A percentile compares a stretch with the other conserved stretches of the same genome.
These are phyloP conservation scores for Xiphorhynchus elegans DNA, from an alignment of 2,113 vertebrate species.

Conservation along the genomic window DNA sequence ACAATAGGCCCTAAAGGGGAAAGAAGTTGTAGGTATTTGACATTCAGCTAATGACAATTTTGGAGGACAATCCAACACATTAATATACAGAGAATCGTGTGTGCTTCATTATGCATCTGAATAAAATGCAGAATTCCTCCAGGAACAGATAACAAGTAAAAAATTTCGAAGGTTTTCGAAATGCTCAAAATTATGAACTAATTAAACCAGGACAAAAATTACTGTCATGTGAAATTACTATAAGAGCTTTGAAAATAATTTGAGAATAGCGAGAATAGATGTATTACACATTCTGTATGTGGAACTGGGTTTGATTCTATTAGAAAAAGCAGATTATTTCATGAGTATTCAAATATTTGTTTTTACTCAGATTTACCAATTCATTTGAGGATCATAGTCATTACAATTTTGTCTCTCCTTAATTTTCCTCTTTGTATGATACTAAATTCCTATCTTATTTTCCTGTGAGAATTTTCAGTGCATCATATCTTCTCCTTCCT, in stretches of 20 bases:
- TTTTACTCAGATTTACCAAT: neutral
- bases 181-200: neutral
- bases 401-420: neutral
- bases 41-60: neutral
- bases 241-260: neutral
- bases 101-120: neutral
- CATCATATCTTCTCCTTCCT: neutral
- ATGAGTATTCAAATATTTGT: neutral
- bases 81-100: neutral
- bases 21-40: neutral
- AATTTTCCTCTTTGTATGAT: neutral
- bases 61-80: neutral
- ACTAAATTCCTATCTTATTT: neutral
- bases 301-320: neutral
- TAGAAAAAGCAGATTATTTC: neutral
- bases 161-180: neutral
- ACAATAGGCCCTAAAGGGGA: neutral
- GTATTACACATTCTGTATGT: neutral
- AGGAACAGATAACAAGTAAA: neutral
- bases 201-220: neutral
- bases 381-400: neutral
- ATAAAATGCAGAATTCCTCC: neutral
- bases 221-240: neutral
- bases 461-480: neutral
- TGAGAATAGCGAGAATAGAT: neutral